Evolutionary conservation across 2,888 invertebrate species (phyloP).

Genomic region (Thereva unica): DNA sequence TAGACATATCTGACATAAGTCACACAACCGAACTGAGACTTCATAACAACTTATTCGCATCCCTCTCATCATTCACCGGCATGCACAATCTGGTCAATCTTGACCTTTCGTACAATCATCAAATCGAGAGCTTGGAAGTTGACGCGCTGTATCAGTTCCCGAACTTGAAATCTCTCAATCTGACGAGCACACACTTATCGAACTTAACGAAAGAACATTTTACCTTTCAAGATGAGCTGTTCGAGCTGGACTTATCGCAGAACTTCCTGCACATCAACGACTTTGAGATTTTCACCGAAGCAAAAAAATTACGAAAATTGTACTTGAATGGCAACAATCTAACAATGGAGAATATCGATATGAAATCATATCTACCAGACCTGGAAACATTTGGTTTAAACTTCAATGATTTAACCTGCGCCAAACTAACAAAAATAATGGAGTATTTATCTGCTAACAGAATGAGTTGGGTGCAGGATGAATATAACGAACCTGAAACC

Average conservation of each 20-base stretch:
- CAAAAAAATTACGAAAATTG: slow-evolving; percentile 10
- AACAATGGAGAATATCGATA: neutral
- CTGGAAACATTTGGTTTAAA: neutral
- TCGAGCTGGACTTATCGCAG: slow-evolving; percentile 10
- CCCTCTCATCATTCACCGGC: neutral
- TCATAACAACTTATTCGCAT: slow-evolving; percentile 8
- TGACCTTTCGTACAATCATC: slow-evolving; percentile 15
- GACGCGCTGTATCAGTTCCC: slow-evolving; percentile 1
- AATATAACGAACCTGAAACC: too few relatives aligned
- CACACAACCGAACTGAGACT: slow-evolving; percentile 11
- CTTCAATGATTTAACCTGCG: too few relatives aligned
- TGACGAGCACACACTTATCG: neutral
- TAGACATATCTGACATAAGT: neutral
- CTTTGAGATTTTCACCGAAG: neutral
- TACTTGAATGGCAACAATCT: neutral
- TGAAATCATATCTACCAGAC: slow-evolving; percentile 4
- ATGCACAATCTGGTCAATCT: slow-evolving; percentile 14
- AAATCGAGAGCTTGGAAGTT: slow-evolving; percentile 7
- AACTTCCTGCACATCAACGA: neutral
- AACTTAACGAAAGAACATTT: neutral
- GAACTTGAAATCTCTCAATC: slow-evolving; percentile 14
- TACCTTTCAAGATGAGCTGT: slow-evolving; percentile 2
- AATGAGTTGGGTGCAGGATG: too few relatives aligned
- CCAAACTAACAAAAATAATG: too few relatives aligned
- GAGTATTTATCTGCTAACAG: too few relatives aligned